Conservation (phyloP, 37 sponge, comb jelly and placozoan species). For the Ephydatia muelleri region DNA sequence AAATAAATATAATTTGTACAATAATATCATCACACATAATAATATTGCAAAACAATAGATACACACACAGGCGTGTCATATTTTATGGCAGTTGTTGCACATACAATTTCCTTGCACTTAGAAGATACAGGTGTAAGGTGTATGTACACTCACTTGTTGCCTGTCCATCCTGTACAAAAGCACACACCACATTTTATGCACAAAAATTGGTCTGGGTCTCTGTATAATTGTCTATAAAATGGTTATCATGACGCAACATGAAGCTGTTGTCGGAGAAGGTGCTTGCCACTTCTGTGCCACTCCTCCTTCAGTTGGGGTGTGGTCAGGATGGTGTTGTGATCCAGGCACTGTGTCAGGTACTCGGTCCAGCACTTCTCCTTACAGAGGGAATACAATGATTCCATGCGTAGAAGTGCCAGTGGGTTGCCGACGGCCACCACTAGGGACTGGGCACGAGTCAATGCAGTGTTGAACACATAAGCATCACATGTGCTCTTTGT, state of each 20-base stretch:
- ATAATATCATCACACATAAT: neutral
- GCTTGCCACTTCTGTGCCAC: neutral
- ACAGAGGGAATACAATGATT: conserved; percentile 13
- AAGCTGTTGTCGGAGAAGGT: neutral
- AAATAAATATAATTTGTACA: neutral
- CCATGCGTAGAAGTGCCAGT: conserved; percentile 28
- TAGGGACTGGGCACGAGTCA: conserved; percentile 68
- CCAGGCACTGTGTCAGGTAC: conserved; percentile 40
- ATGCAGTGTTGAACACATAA: conserved; percentile 74
- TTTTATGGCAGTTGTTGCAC: no score
- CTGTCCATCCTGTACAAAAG: no score
- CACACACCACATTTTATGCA: no score
- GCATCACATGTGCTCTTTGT: conserved; percentile 72
- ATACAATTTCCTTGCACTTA: no score
- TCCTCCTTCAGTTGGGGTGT: neutral
- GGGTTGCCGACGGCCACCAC: conserved; percentile 73
- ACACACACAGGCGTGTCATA: no score
- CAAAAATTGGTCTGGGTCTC: no score
- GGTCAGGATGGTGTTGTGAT: conserved; percentile 15
- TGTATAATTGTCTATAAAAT: no score
- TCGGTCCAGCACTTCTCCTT: conserved; percentile 57
- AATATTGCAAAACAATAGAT: neutral
- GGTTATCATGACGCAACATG: neutral
- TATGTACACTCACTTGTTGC: no score
- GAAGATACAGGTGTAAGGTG: no score